Percentiles rank a stretch among this genome's conserved stretches.
These are phyloP conservation scores for Pituophis catenifer DNA, from an alignment of 2,113 vertebrate species.

Conservation along the genomic window DNA sequence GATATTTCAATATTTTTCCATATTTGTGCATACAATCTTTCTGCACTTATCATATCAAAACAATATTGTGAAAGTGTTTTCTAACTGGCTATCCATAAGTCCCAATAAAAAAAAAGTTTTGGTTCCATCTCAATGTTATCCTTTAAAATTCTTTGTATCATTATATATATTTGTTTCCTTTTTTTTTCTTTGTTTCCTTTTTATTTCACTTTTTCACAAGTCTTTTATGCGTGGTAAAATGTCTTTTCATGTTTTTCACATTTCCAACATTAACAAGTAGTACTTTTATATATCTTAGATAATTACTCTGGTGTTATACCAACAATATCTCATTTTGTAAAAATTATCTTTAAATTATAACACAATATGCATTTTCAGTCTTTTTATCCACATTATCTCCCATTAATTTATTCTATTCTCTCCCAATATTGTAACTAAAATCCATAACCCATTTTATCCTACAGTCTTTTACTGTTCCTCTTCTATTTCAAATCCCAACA, in stretches of 20 bases:
- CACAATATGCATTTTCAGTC: neutral
- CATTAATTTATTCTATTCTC: neutral
- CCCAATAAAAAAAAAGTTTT: neutral
- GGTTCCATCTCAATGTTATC: neutral
- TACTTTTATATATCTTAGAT: neutral
- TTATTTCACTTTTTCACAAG: neutral
- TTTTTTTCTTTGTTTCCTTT: neutral
- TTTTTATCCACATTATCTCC: neutral
- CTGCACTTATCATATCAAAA: neutral
- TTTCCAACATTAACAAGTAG: neutral
- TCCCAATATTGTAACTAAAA: neutral
- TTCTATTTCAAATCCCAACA: neutral
- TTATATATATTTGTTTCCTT: neutral
- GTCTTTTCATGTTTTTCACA: neutral
- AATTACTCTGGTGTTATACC: neutral
- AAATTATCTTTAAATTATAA: neutral
- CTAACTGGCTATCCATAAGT: neutral
- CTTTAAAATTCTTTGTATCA: neutral
- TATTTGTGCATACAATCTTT: neutral
- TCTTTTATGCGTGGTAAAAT: neutral
- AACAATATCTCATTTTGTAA: neutral
- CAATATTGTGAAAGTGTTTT: neutral
- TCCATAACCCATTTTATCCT: neutral
- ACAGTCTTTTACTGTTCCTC: neutral
- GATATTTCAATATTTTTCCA: neutral